A percentile compares a stretch with the other conserved stretches of the same genome.
Evolutionary conservation across 2,888 invertebrate genomes (phyloP).

Genomic region (Cantharis rustica): DNA sequence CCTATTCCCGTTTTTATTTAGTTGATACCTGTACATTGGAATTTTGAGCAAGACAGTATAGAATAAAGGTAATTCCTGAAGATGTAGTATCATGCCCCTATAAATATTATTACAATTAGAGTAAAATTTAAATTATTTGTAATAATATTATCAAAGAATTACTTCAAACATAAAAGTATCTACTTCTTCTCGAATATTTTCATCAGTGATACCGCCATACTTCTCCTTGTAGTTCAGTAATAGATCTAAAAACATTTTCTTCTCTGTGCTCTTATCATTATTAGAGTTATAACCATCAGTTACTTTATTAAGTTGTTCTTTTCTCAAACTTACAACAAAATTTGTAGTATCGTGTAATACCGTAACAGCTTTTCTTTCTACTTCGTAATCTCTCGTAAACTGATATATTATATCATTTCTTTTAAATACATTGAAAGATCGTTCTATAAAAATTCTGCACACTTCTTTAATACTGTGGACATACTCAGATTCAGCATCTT

Average conservation of each 20-base stretch:
- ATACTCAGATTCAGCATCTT: constrained; percentile 69
- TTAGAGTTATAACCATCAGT: not conserved
- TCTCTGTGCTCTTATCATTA: constrained; percentile 58
- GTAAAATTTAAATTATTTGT: not conserved
- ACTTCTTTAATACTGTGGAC: constrained; percentile 71
- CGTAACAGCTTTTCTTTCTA: constrained; percentile 58
- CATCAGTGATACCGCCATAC: constrained; percentile 62
- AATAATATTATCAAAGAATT: constrained; percentile 8
- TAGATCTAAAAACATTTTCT: constrained; percentile 71
- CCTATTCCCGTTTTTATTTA: too few species aligned
- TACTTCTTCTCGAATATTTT: constrained; percentile 70
- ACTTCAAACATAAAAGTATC: constrained; percentile 78
- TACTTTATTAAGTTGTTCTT: constrained; percentile 41
- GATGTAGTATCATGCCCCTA: constrained; percentile 60
- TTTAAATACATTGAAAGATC: constrained; percentile 55
- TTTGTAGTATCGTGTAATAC: constrained; percentile 61
- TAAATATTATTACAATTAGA: constrained; percentile 32
- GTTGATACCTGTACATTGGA: constrained; percentile 52
- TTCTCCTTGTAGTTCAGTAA: constrained; percentile 61
- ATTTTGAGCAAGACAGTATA: constrained; percentile 55
- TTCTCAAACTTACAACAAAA: constrained; percentile 59
- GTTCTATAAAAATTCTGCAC: constrained; percentile 42
- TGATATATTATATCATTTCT: constrained; percentile 60
- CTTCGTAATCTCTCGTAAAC: constrained; percentile 62
- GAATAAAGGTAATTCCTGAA: constrained; percentile 55